Base-by-base conservation (phyloP, 2,888 invertebrate species). In the Caenorhabditis sp. region DNA sequence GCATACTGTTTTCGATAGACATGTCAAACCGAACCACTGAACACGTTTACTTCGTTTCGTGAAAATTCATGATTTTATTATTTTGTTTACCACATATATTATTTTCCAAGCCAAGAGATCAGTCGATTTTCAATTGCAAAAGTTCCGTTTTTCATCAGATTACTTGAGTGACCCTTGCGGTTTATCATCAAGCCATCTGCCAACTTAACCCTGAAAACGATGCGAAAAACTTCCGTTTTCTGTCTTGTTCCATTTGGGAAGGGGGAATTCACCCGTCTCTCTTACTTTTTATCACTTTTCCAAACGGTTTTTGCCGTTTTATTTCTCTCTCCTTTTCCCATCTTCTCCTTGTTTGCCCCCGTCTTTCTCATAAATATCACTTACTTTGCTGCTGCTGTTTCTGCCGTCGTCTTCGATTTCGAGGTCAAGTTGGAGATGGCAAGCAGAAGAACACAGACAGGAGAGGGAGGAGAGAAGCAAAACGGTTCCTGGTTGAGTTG, bases 401-500 rank as follows among this genome's bases (percentile, higher is more conserved):
- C 56, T 37, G 26, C 28, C 60, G 65, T 51, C 51, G 76, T 61
- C 58, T 32, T 67, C 60, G 37, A 58, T 65, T 65, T 58, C 60
- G 70, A 79, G 79, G 79, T 72, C 79, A 79, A 71, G 53, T 58
- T 51, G 60, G 24, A 51, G 58, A 79, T 78, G 69, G 78, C 78
- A 40, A 40, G 20, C 18, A 64, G 64, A n/a, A n/a, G n/a, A 64
- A 51, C 71, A 62, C 56, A 77, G 44, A 64, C 20, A 22, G 44
- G 40, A 58, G 70, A 78, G 56, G 50, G 62, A 37, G 50, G 50
- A 58, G 64, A 69, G 71, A 79, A 71, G 61, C 44, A 28, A 79
- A 79, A 79, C 65, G 70, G 79, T 79, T 79, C 79, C 79, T 79
- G 71, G 79, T 79, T 71, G 70, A 77, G 56, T 62, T 44, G 26